These are phyloP conservation scores for Corythaixoides concolor DNA, from an alignment of 2,113 vertebrate genomes.

Conservation along the genomic window DNA sequence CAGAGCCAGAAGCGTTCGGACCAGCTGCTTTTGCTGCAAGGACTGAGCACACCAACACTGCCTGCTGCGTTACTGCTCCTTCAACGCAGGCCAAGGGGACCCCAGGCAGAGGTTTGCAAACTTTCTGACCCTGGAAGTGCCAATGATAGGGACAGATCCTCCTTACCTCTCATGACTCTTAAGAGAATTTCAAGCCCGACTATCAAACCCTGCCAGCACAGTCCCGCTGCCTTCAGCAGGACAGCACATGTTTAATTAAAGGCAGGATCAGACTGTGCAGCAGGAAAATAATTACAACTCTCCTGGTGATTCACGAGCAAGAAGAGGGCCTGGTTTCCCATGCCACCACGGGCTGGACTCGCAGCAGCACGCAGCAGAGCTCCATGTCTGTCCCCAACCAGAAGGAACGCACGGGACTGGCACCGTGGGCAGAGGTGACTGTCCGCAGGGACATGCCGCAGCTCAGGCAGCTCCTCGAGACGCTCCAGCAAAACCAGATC, in stretches of 20 bases:
- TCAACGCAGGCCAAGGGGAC: background rate
- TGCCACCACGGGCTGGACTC: background rate
- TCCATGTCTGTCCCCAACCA: background rate
- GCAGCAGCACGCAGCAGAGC: background rate
- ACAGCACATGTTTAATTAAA: background rate
- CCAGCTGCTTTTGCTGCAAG: no score
- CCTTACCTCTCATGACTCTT: background rate
- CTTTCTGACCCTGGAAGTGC: background rate
- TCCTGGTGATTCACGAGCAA: background rate
- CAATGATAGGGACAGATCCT: background rate
- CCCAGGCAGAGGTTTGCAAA: background rate
- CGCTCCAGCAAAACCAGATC: background rate
- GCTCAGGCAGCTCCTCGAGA: background rate
- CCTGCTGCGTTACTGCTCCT: background rate
- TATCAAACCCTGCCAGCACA: background rate
- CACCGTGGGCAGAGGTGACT: background rate
- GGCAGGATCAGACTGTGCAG: background rate
- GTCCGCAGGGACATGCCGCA: background rate
- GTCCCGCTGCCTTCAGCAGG: background rate
- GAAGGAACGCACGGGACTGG: rapidly evolving
- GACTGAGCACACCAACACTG: background rate
- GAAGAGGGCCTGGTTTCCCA: background rate
- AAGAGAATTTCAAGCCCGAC: background rate
- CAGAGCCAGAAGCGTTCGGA: background rate
- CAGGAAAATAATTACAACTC: background rate